These are phyloP conservation scores for Barypeithes pellucidus DNA, from an alignment of 2,888 invertebrate species.

Conservation along the genomic window DNA sequence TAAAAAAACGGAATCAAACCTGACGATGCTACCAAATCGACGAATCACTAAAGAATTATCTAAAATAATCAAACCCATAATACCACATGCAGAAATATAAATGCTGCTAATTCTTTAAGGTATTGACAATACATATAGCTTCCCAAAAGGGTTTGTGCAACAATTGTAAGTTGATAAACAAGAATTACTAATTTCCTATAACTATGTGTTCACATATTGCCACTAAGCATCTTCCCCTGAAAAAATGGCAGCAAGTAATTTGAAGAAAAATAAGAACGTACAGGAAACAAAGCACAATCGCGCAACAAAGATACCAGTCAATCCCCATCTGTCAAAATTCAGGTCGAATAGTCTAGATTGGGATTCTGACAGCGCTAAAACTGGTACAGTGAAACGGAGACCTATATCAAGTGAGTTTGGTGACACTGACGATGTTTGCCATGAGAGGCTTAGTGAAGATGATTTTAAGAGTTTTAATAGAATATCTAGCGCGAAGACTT, in stretches of 20 bases:
- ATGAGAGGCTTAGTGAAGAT: not conserved
- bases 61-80: too few relatives aligned
- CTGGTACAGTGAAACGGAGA: conserved; percentile 82
- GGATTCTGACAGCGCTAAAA: conserved; percentile 81
- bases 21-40: too few relatives aligned
- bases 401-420: conserved; percentile 71
- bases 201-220: conserved; percentile 5
- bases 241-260: conserved; percentile 20
- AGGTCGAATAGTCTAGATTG: conserved; percentile 74
- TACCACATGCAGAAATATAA: too few relatives aligned
- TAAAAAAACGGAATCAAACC: too few relatives aligned
- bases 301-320: conserved; percentile 46
- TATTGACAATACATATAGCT: too few relatives aligned
- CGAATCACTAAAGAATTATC: too few relatives aligned
- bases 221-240: not conserved
- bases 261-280: conserved; percentile 1
- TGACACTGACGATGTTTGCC: not conserved
- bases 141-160: too few relatives aligned
- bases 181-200: too few relatives aligned
- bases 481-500: not conserved
- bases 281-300: conserved; percentile 23
- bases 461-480: not conserved
- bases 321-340: conserved; percentile 52
- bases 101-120: too few relatives aligned
- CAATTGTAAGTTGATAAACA: too few relatives aligned